Evolutionary conservation across 1,140 invertebrate genomes (phyloP).

Genomic region (Platyura marginata): DNA sequence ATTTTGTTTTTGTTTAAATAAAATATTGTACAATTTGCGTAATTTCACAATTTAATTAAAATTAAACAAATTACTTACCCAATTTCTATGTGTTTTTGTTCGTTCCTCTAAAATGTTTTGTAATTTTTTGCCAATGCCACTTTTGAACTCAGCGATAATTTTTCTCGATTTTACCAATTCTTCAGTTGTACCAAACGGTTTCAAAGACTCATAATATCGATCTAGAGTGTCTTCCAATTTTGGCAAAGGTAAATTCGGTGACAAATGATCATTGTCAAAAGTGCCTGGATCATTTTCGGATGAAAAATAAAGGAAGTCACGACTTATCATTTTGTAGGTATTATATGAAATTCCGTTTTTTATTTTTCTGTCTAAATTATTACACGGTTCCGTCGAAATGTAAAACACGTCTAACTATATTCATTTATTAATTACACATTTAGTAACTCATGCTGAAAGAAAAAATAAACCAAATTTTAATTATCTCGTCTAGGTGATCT

Average conservation of each 20-base stretch:
- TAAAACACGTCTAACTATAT: too few relatives aligned
- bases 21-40: too few relatives aligned
- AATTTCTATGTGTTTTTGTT: slow-evolving; percentile 26
- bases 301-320: background rate
- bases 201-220: slow-evolving; percentile 41
- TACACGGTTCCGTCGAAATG: too few relatives aligned
- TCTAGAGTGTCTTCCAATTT: slow-evolving; percentile 33
- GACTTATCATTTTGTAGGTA: background rate
- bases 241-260: slow-evolving; percentile 27
- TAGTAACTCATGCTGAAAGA: too few relatives aligned
- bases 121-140: slow-evolving; percentile 42
- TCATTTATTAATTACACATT: too few relatives aligned
- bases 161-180: slow-evolving; percentile 47
- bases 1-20: too few relatives aligned
- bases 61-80: slow-evolving; percentile 10
- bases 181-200: slow-evolving; percentile 45
- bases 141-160: slow-evolving; percentile 48
- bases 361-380: too few relatives aligned
- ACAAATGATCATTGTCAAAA: slow-evolving; percentile 18
- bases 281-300: slow-evolving; percentile 6
- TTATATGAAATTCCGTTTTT: too few relatives aligned
- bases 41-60: background rate
- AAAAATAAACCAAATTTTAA: too few relatives aligned
- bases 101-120: slow-evolving; percentile 39
- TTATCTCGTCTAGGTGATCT: too few relatives aligned